Evolutionary conservation across 2,888 invertebrate species (phyloP).

Genomic region (Spicauda simplicius): DNA sequence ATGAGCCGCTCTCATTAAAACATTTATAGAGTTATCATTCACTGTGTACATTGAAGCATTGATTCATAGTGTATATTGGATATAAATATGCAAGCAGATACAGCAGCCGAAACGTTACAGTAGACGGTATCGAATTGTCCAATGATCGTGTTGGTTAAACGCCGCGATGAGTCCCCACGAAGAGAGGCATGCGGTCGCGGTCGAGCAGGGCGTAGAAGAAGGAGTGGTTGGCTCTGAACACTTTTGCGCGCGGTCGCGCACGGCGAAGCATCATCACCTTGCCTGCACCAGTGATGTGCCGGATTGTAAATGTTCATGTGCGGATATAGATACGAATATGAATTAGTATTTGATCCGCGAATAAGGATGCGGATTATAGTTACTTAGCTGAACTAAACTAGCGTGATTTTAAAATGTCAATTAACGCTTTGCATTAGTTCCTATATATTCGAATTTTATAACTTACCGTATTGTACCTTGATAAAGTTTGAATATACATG

Average conservation of each 20-base stretch:
- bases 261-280: slow-evolving; percentile 76
- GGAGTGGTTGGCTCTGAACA: slow-evolving; percentile 72
- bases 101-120: neutral
- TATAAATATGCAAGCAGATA: neutral
- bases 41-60: neutral
- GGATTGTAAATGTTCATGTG: neutral
- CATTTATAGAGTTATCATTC: too few relatives aligned
- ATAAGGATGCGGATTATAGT: too few relatives aligned
- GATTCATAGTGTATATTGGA: slow-evolving; percentile 3
- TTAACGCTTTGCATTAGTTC: too few relatives aligned
- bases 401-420: too few relatives aligned
- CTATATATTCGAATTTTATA: too few relatives aligned
- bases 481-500: too few relatives aligned
- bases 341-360: too few relatives aligned
- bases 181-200: slow-evolving; percentile 53
- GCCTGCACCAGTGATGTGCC: slow-evolving; percentile 55
- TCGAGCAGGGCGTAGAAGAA: slow-evolving; percentile 68
- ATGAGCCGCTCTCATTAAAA: too few relatives aligned
- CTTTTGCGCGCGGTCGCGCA: slow-evolving; percentile 53
- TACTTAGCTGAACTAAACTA: too few relatives aligned
- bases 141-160: slow-evolving; percentile 39
- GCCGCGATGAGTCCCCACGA: slow-evolving; percentile 64
- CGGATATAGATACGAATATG: too few relatives aligned
- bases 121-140: neutral
- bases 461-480: too few relatives aligned